Conservation (phyloP, 2,888 invertebrate genomes). For the Morpho achilles region DNA sequence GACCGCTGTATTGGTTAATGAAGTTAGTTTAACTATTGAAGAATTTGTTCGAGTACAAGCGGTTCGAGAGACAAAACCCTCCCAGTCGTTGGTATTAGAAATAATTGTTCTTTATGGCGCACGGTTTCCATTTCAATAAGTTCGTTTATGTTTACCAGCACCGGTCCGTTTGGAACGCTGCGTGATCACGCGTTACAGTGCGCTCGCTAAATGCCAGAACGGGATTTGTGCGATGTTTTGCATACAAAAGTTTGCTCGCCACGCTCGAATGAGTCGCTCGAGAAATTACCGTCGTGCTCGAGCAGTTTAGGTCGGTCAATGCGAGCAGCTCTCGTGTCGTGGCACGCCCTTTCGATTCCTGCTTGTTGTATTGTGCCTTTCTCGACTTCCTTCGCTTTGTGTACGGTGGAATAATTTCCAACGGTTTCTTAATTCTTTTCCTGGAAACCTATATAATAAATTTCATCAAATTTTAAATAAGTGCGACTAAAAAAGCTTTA, state of each 20-base stretch:
- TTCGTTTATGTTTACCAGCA: slow-evolving; percentile 37
- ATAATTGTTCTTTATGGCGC: slow-evolving; percentile 15
- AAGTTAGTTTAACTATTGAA: neutral
- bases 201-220: slow-evolving; percentile 20
- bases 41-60: neutral
- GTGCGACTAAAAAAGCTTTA: no score
- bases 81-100: no score
- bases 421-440: no score
- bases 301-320: slow-evolving; percentile 14
- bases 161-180: slow-evolving; percentile 31
- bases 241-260: slow-evolving; percentile 27
- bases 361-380: slow-evolving; percentile 2
- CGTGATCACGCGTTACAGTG: slow-evolving; percentile 36
- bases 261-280: slow-evolving; percentile 22
- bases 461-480: no score
- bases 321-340: slow-evolving; percentile 19
- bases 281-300: slow-evolving; percentile 20
- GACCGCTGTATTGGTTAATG: no score
- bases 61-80: neutral
- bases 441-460: no score
- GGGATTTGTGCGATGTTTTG: slow-evolving; percentile 34
- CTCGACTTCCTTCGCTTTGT: slow-evolving; percentile 1
- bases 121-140: slow-evolving; percentile 47
- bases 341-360: slow-evolving; percentile 23
- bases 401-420: neutral